Conservation (phyloP, 2,888 invertebrate species). For the Tetropium fuscum region DNA sequence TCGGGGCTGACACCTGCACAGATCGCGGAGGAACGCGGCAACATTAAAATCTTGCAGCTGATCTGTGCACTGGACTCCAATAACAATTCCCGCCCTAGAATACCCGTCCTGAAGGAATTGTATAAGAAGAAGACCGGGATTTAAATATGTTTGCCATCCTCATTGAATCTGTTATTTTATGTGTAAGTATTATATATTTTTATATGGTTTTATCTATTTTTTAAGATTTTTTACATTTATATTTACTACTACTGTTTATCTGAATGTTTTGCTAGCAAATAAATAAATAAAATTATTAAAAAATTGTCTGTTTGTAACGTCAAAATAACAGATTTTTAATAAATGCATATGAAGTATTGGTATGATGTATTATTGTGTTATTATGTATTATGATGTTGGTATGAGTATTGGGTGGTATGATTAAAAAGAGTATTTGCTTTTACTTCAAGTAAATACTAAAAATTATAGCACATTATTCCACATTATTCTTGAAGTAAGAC, state of each 20-base stretch:
- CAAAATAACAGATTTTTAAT: too few relatives aligned
- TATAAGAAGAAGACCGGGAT: neutral
- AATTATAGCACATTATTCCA: too few relatives aligned
- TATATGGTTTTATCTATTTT: neutral
- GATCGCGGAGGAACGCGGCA: conserved; percentile 40
- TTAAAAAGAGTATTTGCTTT: too few relatives aligned
- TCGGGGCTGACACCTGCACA: conserved; percentile 38
- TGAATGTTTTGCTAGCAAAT: neutral
- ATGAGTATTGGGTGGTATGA: too few relatives aligned
- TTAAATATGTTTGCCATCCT: neutral
- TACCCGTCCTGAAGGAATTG: conserved; percentile 30
- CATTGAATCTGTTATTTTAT: neutral
- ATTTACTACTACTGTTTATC: neutral
- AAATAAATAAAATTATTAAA: neutral
- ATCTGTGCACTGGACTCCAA: conserved; percentile 22
- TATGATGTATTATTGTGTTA: too few relatives aligned
- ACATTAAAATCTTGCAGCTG: conserved; percentile 32
- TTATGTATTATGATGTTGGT: too few relatives aligned
- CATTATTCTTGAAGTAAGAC: too few relatives aligned
- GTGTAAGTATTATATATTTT: neutral
- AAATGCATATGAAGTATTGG: too few relatives aligned
- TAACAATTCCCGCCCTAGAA: conserved; percentile 20
- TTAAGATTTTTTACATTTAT: neutral
- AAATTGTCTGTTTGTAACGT: neutral
- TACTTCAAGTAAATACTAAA: too few relatives aligned